Evolutionary conservation across 2,888 invertebrate species (phyloP).

Genomic region (Trachelus iudaicus): DNA sequence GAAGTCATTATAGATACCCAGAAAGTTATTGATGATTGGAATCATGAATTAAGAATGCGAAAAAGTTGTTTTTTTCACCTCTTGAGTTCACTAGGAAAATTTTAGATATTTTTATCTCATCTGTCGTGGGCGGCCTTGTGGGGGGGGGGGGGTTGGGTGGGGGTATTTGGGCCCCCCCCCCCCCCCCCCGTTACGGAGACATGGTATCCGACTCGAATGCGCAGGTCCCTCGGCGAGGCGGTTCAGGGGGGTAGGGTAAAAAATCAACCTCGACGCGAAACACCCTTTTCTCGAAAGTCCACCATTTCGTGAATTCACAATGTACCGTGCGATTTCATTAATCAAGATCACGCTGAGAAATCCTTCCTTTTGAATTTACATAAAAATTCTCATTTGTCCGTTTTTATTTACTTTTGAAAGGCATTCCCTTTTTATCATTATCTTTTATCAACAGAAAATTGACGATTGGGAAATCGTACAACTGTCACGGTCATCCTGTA

Average conservation of each 20-base stretch:
- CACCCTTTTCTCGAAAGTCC: not conserved
- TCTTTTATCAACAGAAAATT: not conserved
- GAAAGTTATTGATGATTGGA: not conserved
- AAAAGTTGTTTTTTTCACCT: not conserved
- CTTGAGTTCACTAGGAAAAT: not conserved
- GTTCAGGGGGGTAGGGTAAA: not conserved
- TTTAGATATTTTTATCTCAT: not conserved
- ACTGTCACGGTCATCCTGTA: not conserved
- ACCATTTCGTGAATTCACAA: not conserved
- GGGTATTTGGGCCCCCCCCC: no score
- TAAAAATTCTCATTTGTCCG: not conserved
- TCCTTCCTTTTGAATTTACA: not conserved
- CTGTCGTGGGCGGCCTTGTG: not conserved
- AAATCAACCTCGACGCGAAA: not conserved
- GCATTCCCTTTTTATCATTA: not conserved
- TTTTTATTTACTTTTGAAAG: not conserved
- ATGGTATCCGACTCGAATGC: not conserved
- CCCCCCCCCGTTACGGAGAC: not conserved
- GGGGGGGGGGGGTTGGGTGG: no score
- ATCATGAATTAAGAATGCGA: not conserved
- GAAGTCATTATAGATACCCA: not conserved
- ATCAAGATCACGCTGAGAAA: not conserved
- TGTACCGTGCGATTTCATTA: not conserved
- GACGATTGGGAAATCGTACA: not conserved
- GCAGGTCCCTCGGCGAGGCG: not conserved